Conservation (phyloP, 2,888 invertebrate species). For the Campopleginae sp. region DNA sequence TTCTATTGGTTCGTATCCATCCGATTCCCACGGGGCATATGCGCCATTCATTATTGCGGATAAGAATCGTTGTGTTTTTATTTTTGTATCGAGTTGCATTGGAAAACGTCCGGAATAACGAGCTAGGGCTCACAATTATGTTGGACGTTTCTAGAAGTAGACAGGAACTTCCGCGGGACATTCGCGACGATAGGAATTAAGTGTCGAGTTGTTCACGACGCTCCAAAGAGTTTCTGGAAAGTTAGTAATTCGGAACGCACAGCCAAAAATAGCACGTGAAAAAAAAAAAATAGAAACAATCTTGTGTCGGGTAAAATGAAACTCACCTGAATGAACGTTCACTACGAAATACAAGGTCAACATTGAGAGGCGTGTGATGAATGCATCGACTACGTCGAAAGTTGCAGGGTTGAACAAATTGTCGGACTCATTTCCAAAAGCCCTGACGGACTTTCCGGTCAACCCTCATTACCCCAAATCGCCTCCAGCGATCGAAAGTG, state of each 20-base stretch:
- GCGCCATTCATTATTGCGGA: conserved; percentile 54
- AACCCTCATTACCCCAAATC: neutral
- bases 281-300: neutral
- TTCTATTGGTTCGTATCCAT: conserved; percentile 33
- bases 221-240: conserved; percentile 19
- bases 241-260: neutral
- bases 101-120: conserved; percentile 14
- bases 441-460: neutral
- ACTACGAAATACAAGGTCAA: too few species aligned
- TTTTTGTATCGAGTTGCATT: conserved; percentile 20
- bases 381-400: neutral
- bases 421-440: neutral
- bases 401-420: neutral
- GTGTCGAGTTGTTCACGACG: conserved; percentile 38
- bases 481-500: too few species aligned
- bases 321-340: too few species aligned
- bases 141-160: conserved; percentile 15
- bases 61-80: conserved; percentile 54
- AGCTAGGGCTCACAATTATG: conserved; percentile 47
- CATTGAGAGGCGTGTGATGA: too few species aligned
- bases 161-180: neutral
- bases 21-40: conserved; percentile 54
- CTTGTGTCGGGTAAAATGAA: neutral
- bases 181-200: conserved; percentile 43
- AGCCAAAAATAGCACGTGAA: neutral